These are phyloP conservation scores for Lottia gigantea DNA, from an alignment of 2,888 invertebrate genomes.

Conservation along the genomic window DNA sequence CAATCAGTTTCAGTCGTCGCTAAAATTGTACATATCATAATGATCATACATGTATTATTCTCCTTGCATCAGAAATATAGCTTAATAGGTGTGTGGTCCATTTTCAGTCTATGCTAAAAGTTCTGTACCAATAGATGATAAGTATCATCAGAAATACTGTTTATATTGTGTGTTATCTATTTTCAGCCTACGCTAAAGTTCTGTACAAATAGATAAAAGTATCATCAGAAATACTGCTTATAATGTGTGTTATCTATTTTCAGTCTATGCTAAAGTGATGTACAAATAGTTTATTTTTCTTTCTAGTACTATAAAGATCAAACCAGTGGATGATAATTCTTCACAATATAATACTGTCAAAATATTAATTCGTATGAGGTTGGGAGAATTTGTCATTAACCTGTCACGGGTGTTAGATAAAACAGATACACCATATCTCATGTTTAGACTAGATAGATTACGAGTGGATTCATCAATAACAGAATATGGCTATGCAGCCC, in stretches of 20 bases:
- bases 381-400: constrained; percentile 78
- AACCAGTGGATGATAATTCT: constrained; percentile 85
- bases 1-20: no score
- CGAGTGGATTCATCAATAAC: constrained; percentile 80
- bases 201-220: no score
- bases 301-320: constrained; percentile 77
- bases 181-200: no score
- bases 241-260: neutral
- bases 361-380: constrained; percentile 77
- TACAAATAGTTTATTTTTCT: neutral
- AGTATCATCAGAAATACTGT: no score
- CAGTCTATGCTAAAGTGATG: neutral
- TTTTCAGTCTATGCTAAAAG: no score
- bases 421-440: constrained; percentile 79
- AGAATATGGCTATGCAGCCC: constrained; percentile 82
- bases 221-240: no score
- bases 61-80: no score
- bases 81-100: neutral
- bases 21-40: no score
- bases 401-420: constrained; percentile 75
- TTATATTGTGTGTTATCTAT: no score
- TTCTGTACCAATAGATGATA: no score
- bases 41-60: no score
- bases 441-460: constrained; percentile 77
- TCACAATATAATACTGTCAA: constrained; percentile 82